These are phyloP conservation scores for Coracias cyanogaster DNA, from an alignment of 2,797 vertebrate species.

Conservation along the genomic window DNA sequence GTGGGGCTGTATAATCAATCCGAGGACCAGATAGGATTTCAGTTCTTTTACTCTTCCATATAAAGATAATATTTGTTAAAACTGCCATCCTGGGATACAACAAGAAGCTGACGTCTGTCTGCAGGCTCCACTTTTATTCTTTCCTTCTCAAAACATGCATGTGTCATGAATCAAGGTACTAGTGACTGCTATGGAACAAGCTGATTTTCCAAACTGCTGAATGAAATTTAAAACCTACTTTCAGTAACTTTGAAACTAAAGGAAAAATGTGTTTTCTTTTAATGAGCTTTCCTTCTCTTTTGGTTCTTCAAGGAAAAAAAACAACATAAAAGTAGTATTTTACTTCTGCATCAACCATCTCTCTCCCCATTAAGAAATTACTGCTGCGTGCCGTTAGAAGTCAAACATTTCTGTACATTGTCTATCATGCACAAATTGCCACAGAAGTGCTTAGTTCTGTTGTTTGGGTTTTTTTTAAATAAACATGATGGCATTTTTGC, in stretches of 20 bases:
- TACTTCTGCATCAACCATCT: neutral
- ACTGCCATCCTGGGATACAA: constrained; percentile 35
- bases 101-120: constrained; percentile 30
- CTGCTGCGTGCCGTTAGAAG: neutral
- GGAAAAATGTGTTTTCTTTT: constrained; percentile 8
- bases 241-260: constrained; percentile 14
- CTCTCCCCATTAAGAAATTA: neutral
- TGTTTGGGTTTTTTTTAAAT: neutral
- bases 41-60: constrained; percentile 56
- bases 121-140: neutral
- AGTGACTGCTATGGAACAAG: neutral
- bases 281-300: neutral
- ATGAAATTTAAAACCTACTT: constrained; percentile 30
- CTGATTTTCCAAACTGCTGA: constrained; percentile 20
- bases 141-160: constrained; percentile 8
- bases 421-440: neutral
- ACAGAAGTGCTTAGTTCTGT: neutral
- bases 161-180: constrained; percentile 31
- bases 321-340: neutral
- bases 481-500: neutral
- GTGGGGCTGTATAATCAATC: constrained; percentile 54
- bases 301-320: neutral
- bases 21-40: constrained; percentile 43
- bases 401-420: neutral
- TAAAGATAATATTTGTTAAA: constrained; percentile 70